A percentile compares a stretch with the other conserved stretches of the same genome.
phyloP scores from a whole-genome alignment of 2,113 vertebrate genomes.

The Pangasianodon hypophthalmus region DNA sequence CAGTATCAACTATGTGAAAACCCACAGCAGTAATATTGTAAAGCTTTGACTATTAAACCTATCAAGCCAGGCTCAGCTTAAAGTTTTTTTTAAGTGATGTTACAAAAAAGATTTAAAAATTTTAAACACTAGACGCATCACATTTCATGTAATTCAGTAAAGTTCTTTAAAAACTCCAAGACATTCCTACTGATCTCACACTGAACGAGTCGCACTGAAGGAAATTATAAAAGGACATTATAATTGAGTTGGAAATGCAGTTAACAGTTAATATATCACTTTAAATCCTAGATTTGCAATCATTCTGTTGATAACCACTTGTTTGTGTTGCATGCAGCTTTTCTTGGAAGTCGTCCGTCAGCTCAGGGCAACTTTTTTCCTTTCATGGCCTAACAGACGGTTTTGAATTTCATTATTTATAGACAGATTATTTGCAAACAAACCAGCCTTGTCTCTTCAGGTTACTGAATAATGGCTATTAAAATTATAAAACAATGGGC shows the following conservation, averaged over 20 bases:
- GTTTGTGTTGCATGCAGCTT: background rate
- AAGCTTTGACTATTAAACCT: background rate
- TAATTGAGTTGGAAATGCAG: background rate
- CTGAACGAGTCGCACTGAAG: no score
- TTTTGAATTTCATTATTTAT: constrained; percentile 2
- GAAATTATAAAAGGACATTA: background rate
- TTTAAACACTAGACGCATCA: background rate
- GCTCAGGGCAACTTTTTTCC: background rate
- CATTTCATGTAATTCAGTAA: background rate
- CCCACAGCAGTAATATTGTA: no score
- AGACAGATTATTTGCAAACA: background rate
- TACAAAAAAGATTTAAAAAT: background rate
- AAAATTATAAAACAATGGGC: background rate
- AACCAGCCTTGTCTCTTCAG: background rate
- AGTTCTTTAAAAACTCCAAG: background rate
- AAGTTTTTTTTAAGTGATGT: background rate
- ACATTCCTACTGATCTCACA: background rate
- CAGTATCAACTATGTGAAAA: background rate
- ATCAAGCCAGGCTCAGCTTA: background rate
- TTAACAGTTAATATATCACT: background rate
- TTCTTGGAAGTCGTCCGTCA: background rate
- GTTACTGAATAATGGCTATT: background rate
- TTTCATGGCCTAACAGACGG: background rate
- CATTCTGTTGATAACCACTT: background rate
- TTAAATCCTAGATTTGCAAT: background rate